phyloP scores from a whole-genome alignment of 2,113 vertebrate species.

The Calypte anna region DNA sequence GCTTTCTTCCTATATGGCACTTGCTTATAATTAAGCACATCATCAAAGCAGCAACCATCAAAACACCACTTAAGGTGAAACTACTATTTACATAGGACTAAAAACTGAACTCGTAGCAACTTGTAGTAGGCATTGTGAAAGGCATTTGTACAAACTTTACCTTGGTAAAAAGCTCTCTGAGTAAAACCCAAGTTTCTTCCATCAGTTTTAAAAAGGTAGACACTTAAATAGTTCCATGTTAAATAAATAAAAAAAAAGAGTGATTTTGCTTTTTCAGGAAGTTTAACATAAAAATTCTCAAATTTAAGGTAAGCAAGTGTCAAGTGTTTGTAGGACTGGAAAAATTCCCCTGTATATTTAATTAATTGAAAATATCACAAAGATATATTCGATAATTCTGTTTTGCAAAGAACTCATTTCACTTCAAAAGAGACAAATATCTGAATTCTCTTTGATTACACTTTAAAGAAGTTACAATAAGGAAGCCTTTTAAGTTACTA shows the following conservation, averaged over 20 bases:
- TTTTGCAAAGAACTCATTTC: background rate
- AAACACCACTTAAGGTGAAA: background rate
- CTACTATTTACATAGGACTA: background rate
- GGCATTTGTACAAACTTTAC: background rate
- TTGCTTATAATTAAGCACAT: background rate
- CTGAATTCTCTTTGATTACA: background rate
- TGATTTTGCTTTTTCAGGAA: background rate
- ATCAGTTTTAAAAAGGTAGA: background rate
- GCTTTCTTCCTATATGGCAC: background rate
- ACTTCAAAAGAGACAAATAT: background rate
- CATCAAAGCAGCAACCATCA: background rate
- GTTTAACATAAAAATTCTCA: background rate
- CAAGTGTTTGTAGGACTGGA: background rate
- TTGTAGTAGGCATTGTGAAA: background rate
- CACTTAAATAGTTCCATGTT: accelerated
- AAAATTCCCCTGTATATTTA: background rate
- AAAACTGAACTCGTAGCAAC: background rate
- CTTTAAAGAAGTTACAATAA: background rate
- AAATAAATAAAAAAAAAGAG: background rate
- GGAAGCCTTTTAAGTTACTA: background rate
- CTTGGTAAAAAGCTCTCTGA: background rate
- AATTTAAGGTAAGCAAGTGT: background rate
- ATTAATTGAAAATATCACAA: background rate
- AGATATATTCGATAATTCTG: background rate
- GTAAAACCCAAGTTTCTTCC: background rate